phyloP scores from a whole-genome alignment of 2,888 invertebrate species.

The Drosophila nr. perissopoda region DNA sequence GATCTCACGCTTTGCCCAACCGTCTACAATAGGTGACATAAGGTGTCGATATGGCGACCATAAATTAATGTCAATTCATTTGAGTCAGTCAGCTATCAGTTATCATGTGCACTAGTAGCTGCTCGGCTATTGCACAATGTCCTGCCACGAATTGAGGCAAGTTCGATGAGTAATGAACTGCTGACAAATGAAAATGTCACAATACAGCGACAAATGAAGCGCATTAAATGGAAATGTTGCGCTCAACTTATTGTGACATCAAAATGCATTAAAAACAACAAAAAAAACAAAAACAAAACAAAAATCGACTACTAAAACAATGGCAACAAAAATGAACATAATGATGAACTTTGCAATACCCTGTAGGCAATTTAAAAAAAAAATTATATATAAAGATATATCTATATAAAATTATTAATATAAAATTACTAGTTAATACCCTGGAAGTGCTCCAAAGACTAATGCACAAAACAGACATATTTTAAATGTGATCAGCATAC shows the following conservation, averaged over 20 bases:
- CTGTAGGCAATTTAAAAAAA: background rate
- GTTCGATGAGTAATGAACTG: conserved; percentile 72
- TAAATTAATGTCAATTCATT: conserved; percentile 49
- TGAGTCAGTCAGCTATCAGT: conserved; percentile 13
- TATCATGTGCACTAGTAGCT: conserved; percentile 7
- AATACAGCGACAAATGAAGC: conserved; percentile 70
- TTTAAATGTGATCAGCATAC: background rate
- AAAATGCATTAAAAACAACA: conserved; percentile 62
- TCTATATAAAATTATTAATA: background rate
- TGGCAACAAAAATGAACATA: background rate
- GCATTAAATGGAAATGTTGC: conserved; percentile 65
- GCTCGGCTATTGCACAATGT: conserved; percentile 3
- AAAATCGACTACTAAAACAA: conserved; percentile 30
- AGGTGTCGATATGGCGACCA: conserved; percentile 53
- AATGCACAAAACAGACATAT: accelerated
- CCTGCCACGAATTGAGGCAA: conserved; percentile 29
- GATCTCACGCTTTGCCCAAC: conserved; percentile 28
- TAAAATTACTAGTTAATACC: background rate
- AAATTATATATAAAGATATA: too few relatives aligned
- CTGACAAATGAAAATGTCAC: conserved; percentile 78
- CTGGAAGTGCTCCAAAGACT: background rate
- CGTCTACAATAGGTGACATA: conserved; percentile 42
- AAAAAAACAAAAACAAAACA: background rate
- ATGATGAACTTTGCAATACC: conserved; percentile 18
- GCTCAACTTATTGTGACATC: conserved; percentile 62